These are phyloP conservation scores for Anoncus sp. DNA, from an alignment of 2,888 invertebrate genomes.

Conservation along the genomic window DNA sequence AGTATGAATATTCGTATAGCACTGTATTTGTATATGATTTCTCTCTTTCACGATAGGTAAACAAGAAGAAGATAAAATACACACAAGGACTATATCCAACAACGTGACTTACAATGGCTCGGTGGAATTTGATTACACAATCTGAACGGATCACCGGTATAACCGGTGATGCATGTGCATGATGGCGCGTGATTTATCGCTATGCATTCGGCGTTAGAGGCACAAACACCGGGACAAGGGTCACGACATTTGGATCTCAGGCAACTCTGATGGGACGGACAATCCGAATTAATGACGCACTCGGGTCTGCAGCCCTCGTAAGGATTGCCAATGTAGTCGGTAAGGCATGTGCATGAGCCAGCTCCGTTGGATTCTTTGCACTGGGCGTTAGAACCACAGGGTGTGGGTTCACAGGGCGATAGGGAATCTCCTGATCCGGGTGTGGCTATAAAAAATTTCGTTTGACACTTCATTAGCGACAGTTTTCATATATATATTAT, in stretches of 20 bases:
- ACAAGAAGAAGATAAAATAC: too few species aligned
- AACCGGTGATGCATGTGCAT: slow-evolving; percentile 80
- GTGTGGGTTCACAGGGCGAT: slow-evolving; percentile 86
- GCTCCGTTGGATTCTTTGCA: slow-evolving; percentile 84
- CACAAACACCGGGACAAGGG: slow-evolving; percentile 89
- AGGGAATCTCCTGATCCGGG: slow-evolving; percentile 71
- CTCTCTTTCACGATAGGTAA: neutral
- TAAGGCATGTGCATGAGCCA: slow-evolving; percentile 85
- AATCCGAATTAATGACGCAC: slow-evolving; percentile 91
- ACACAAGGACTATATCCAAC: neutral
- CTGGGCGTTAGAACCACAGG: slow-evolving; percentile 88
- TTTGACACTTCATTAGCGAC: slow-evolving; percentile 31
- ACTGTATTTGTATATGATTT: neutral
- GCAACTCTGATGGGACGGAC: slow-evolving; percentile 89
- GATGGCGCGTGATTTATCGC: slow-evolving; percentile 83
- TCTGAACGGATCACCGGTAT: slow-evolving; percentile 75
- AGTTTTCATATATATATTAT: neutral
- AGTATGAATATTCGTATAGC: neutral
- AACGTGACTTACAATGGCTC: slow-evolving; percentile 55
- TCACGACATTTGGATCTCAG: slow-evolving; percentile 89
- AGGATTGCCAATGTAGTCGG: slow-evolving; percentile 87
- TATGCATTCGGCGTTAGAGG: slow-evolving; percentile 84
- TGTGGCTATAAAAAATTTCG: slow-evolving; percentile 63
- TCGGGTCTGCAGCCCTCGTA: slow-evolving; percentile 90
- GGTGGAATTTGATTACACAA: slow-evolving; percentile 60